These are phyloP conservation scores for Notamacropus eugenii DNA, from an alignment of 2,797 vertebrate genomes.

Conservation along the genomic window DNA sequence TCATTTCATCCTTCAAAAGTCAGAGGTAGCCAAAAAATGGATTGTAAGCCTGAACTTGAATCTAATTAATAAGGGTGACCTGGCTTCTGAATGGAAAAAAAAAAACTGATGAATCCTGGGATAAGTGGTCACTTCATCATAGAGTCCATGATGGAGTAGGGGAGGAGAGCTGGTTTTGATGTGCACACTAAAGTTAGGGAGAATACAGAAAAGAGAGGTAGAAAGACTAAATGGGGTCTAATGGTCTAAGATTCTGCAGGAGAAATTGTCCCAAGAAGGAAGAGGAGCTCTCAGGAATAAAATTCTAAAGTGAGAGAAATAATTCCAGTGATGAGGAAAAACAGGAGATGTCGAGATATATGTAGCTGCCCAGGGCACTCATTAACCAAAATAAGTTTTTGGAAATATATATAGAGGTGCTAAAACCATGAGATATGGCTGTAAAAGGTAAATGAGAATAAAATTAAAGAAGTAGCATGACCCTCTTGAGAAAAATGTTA, in stretches of 20 bases:
- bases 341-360: background rate
- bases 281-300: background rate
- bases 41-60: background rate
- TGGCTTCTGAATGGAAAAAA: background rate
- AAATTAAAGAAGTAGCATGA: background rate
- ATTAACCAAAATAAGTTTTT: background rate
- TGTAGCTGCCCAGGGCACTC: background rate
- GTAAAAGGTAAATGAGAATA: background rate
- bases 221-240: background rate
- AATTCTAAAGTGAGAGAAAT: background rate
- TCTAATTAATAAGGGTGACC: background rate
- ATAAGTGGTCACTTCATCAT: background rate
- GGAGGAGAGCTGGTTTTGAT: background rate
- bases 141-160: background rate
- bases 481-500: background rate
- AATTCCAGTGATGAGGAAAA: background rate
- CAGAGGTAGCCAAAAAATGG: background rate
- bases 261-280: background rate
- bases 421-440: background rate
- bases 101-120: background rate
- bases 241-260: background rate
- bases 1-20: background rate
- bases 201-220: background rate
- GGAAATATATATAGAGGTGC: background rate
- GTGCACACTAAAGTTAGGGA: background rate